Percentiles rank a stretch among this genome's conserved stretches.
These are phyloP conservation scores for Drosophila infuscata DNA, from an alignment of 2,888 invertebrate species.

Conservation along the genomic window DNA sequence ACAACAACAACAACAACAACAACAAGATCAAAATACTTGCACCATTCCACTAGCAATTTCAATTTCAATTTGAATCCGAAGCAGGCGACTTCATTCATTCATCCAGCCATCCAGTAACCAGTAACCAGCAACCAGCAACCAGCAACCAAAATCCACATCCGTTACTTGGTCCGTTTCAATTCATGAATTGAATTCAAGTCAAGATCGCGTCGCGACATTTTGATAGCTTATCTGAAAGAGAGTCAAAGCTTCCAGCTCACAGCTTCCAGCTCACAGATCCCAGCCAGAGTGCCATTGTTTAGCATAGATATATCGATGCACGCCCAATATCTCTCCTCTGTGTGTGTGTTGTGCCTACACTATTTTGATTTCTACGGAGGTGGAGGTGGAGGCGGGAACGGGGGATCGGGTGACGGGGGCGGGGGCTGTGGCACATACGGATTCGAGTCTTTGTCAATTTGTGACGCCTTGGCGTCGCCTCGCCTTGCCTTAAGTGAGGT, in stretches of 20 bases:
- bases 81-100: slow-evolving; percentile 34
- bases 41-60: slow-evolving; percentile 2
- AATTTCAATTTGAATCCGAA: slow-evolving; percentile 37
- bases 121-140: slow-evolving; percentile 9
- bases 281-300: slow-evolving; percentile 55
- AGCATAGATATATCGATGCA: slow-evolving; percentile 56
- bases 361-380: slow-evolving; percentile 2
- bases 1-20: slow-evolving; percentile 3
- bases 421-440: neutral
- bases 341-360: slow-evolving; percentile 35
- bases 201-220: slow-evolving; percentile 75
- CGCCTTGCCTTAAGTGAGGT: slow-evolving; percentile 75
- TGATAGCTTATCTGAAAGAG: slow-evolving; percentile 68
- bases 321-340: slow-evolving; percentile 54
- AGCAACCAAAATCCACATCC: slow-evolving; percentile 62
- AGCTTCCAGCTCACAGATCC: slow-evolving; percentile 5
- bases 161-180: slow-evolving; percentile 58
- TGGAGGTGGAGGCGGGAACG: too few relatives aligned
- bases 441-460: slow-evolving; percentile 63
- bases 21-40: neutral
- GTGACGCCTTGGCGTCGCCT: slow-evolving; percentile 69
- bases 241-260: slow-evolving; percentile 24
- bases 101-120: slow-evolving; percentile 4
- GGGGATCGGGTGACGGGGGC: neutral
- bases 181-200: slow-evolving; percentile 69